These are phyloP conservation scores for Drosophila stalkeri DNA, from an alignment of 2,888 invertebrate genomes.

Conservation along the genomic window DNA sequence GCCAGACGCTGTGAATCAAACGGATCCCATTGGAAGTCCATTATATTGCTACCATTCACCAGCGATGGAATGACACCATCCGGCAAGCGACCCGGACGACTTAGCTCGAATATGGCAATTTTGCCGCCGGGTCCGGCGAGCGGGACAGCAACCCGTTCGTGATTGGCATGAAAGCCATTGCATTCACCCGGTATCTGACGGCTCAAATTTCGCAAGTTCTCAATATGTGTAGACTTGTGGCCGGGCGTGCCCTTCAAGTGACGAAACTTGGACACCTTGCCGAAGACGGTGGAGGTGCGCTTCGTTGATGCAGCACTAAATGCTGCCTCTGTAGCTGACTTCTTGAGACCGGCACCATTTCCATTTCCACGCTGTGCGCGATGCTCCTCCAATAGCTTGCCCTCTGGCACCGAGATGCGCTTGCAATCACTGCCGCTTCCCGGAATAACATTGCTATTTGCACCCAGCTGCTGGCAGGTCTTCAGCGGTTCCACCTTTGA, in stretches of 20 bases:
- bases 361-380: slow-evolving; percentile 82
- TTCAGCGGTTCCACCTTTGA: slow-evolving; percentile 81
- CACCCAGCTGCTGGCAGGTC: slow-evolving; percentile 86
- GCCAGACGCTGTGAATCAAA: slow-evolving; percentile 92
- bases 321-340: slow-evolving; percentile 85
- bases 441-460: slow-evolving; percentile 70
- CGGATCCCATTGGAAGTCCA: slow-evolving; percentile 98
- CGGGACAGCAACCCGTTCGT: slow-evolving; percentile 94
- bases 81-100: slow-evolving; percentile 90
- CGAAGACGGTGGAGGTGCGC: slow-evolving; percentile 94
- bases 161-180: slow-evolving; percentile 96
- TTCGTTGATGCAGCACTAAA: slow-evolving; percentile 88
- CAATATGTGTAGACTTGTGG: slow-evolving; percentile 96
- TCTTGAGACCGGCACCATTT: slow-evolving; percentile 81
- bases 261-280: slow-evolving; percentile 95
- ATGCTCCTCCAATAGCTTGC: slow-evolving; percentile 82
- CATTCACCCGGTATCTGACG: slow-evolving; percentile 97
- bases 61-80: slow-evolving; percentile 94
- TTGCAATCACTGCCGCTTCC: slow-evolving; percentile 71
- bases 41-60: slow-evolving; percentile 94
- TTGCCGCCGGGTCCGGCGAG: slow-evolving; percentile 96
- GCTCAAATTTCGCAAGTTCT: slow-evolving; percentile 95
- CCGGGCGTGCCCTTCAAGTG: slow-evolving; percentile 96
- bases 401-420: slow-evolving; percentile 83
- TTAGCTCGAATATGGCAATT: slow-evolving; percentile 93